Conservation (phyloP, 2,797 vertebrate species). For the Petrocephalus schoutedeni region DNA sequence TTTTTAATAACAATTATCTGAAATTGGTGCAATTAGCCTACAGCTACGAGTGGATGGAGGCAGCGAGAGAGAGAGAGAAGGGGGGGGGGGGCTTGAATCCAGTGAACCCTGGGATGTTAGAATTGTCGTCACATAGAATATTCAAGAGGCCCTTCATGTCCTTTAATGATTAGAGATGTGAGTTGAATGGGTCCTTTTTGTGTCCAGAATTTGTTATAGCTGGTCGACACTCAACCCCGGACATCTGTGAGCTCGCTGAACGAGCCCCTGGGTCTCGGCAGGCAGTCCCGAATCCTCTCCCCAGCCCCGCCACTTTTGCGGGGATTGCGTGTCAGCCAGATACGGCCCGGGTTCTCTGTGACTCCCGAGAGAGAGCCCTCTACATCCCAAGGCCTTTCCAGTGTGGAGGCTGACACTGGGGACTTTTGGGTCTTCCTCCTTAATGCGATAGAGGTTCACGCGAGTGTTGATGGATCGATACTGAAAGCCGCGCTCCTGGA, state of each 20-base stretch:
- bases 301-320: not conserved
- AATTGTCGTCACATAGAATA: constrained; percentile 53
- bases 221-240: not conserved
- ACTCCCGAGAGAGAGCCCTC: not conserved
- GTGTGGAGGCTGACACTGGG: not conserved
- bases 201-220: constrained; percentile 27
- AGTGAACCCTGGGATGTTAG: constrained; percentile 52
- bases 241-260: not conserved
- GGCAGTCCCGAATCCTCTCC: not conserved
- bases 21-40: constrained; percentile 66
- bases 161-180: constrained; percentile 51
- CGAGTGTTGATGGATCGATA: not conserved
- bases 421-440: not conserved
- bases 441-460: no score
- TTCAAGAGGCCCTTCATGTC: constrained; percentile 56
- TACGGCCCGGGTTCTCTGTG: not conserved
- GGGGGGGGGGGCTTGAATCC: constrained; percentile 35
- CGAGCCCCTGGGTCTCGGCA: not conserved
- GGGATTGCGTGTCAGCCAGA: not conserved
- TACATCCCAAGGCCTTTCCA: not conserved
- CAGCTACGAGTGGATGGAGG: constrained; percentile 53
- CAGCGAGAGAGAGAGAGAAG: constrained; percentile 19
- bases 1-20: constrained; percentile 70
- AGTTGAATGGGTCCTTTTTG: constrained; percentile 53
- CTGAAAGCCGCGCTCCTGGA: not conserved